Base-by-base conservation (phyloP, 2,113 vertebrate species). In the Agapornis roseicollis region DNA sequence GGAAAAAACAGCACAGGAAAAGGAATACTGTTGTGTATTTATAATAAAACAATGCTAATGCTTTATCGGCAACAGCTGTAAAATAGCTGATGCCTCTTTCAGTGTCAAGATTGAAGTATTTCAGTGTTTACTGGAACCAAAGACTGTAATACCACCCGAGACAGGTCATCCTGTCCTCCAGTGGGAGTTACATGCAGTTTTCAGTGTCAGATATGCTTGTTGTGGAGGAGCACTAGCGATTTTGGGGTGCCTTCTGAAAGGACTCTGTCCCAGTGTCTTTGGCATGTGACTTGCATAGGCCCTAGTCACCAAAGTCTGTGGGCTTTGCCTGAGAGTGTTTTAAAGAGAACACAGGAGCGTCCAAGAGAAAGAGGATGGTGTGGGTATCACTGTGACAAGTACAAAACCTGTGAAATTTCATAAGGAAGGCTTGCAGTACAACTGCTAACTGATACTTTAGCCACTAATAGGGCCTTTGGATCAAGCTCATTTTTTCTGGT, bases 401-500 rank as follows among this genome's bases (percentile, higher is more conserved):
- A 69, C 23, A 55, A 8, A 83, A 84, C 7, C 5, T 17, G 65
- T 80, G 79, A 42, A 72, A 66, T 13, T 56, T 23, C 5, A 2
- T 37, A 18, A 41, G 64, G 46, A 74, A 50, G 47, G 61, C 63
- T 79, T 81, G 66, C 58, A 68, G 19, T 49, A 4, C 68, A 58
- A 9, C 81, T 78, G 84, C 37, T 47, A 58, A 80, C 74, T 95
- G 16, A 37, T 72, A 53, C 81, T 79, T 93, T 53, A 77, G 63
- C 72, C 78, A 12, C 60, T 87, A 66, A 56, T 35, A 85, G 73
- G 56, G 79, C 77, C 66, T 91, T 92, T 96, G 79, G 83, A 93
- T 93, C 0, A 3, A 79, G 77, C 95, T 97, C 49, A 29, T 52
- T 76, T 92, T 94, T 96, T 96, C 94, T 97, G 85, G 93, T 90